These are phyloP conservation scores for Atethmia centrago DNA, from an alignment of 2,888 invertebrate species.

Conservation along the genomic window DNA sequence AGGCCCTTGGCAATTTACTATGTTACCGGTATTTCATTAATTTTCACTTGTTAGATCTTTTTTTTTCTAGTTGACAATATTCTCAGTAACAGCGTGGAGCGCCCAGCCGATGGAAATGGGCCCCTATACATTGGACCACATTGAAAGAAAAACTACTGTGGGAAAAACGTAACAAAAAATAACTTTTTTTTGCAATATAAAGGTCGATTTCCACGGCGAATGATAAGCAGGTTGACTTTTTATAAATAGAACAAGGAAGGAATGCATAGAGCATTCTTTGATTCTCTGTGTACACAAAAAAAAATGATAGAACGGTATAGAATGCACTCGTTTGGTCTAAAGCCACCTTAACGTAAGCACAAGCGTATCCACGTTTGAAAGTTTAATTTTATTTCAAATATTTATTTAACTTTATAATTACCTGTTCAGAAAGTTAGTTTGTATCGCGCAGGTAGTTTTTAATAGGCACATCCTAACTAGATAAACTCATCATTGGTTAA, in stretches of 20 bases:
- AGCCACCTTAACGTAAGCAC: not conserved
- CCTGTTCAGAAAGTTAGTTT: constrained; percentile 13
- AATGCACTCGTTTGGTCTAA: not conserved
- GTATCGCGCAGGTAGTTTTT: constrained; percentile 23
- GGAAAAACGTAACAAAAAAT: not conserved
- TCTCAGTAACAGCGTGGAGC: not conserved
- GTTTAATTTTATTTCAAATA: constrained; percentile 11
- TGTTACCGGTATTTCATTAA: not conserved
- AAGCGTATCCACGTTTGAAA: not conserved
- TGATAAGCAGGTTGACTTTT: too few relatives aligned
- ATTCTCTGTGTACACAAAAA: not conserved
- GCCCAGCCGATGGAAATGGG: not conserved
- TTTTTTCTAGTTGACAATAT: not conserved
- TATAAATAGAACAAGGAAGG: not conserved
- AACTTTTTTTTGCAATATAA: not conserved
- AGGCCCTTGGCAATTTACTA: not conserved
- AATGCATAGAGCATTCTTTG: not conserved
- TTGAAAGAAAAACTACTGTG: not conserved
- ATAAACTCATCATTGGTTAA: constrained; percentile 38
- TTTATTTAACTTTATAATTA: constrained; percentile 47
- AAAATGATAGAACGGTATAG: not conserved
- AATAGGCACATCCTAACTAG: constrained; percentile 20
- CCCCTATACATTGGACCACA: too few relatives aligned
- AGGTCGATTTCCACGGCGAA: too few relatives aligned
- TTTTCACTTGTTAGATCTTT: not conserved